Evolutionary conservation across 2,113 vertebrate genomes (phyloP), one percentile per base, ranked within the genome.

Genomic region (Psilopogon haemacephalus): DNA sequence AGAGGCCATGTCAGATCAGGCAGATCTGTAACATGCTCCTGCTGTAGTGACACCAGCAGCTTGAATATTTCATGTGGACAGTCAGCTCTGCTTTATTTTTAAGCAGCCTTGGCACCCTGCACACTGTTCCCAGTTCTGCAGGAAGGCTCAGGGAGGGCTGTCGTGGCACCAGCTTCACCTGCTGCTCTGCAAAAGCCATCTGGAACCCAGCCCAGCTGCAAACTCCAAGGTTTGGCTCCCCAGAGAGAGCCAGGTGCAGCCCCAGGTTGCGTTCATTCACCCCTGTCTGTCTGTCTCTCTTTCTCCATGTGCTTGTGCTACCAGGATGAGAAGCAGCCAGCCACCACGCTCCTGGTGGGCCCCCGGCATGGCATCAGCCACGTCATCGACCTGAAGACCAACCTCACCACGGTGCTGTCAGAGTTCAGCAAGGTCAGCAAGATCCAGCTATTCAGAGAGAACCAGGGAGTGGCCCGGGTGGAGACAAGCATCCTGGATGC

Each of bases 301-400:
- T n/a, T 50, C 38, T 37, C 37, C 46, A 2, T 27, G 11, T 42
- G 20, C 21, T 56, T 1, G 1, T 74, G 65, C 58, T 14, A 42
- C 28, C 95, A 99, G 99, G 99, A 99, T 0, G 99, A 99, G 95
- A 99, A 99, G 97, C 98, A 99, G 86, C 98, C 98, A 20, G 99
- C 99, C 84, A 99, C 99, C 83, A 99, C 98, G 8, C 98, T 99
- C 55, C 97, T 99, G 90, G 98, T 99, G 94, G 99, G 99, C 73
- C 99, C 99, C 37, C 98, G 98, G 65, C 99, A 99, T 1, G 99
- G 99, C 79, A 99, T 99, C 96, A 99, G 99, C 96, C 99, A 99
- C 40, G 99, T 99, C 86, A 99, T 99, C 27, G 99, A 99, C 97
- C 98, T 99, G 95, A 99, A 99, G 97, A 99, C 99, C 95, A 99